Conservation (phyloP, 2,797 vertebrate genomes). For the Cirrhinus mrigala region DNA sequence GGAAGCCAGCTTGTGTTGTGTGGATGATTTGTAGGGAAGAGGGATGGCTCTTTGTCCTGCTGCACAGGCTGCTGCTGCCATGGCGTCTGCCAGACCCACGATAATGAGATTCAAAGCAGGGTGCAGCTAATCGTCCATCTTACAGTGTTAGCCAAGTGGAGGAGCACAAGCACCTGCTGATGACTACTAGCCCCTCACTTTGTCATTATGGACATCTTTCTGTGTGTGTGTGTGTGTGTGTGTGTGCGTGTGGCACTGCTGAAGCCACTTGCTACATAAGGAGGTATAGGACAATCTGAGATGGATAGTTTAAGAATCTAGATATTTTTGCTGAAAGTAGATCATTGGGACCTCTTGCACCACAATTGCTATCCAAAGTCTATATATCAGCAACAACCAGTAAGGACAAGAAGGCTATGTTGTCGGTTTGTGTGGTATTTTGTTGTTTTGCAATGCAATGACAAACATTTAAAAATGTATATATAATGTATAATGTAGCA, state of each 20-base stretch:
- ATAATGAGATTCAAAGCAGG: constrained; percentile 71
- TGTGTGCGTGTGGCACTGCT: background rate
- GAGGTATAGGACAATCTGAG: background rate
- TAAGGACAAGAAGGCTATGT: background rate
- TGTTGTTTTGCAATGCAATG: no score
- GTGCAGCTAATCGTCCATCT: constrained; percentile 67
- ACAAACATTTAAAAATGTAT: no score
- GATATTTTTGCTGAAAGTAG: background rate
- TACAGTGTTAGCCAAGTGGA: constrained; percentile 50
- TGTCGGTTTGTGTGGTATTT: no score
- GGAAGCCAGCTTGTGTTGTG: constrained; percentile 23
- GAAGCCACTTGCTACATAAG: background rate
- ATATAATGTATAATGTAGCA: no score
- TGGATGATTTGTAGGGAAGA: constrained; percentile 54
- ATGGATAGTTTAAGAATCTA: background rate
- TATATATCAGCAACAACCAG: background rate
- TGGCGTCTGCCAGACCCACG: constrained; percentile 58
- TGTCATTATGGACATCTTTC: constrained; percentile 56
- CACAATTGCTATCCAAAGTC: background rate
- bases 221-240: constrained; percentile 60
- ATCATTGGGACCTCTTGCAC: background rate
- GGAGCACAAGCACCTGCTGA: constrained; percentile 51
- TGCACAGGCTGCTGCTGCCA: constrained; percentile 45
- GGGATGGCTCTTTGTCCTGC: constrained; percentile 60
- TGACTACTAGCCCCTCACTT: background rate